These are phyloP conservation scores for Anthrax anthrax DNA, from an alignment of 2,888 invertebrate genomes.

Conservation along the genomic window DNA sequence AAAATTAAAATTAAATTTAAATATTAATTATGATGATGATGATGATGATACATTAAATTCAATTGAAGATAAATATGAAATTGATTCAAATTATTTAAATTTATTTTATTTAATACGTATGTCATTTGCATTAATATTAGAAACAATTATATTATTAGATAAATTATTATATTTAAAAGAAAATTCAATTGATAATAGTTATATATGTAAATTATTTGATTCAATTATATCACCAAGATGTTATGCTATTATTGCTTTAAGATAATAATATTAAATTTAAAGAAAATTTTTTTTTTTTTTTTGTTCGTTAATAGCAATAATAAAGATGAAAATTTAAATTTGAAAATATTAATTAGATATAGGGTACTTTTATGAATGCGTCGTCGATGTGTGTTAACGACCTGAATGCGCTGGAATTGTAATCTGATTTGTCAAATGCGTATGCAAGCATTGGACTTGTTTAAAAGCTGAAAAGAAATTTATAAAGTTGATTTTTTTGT, in stretches of 20 bases:
- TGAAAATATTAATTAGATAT: no score
- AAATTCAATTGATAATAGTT: constrained; percentile 40
- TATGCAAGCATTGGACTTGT: no score
- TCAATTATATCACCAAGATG: constrained; percentile 72
- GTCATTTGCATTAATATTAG: constrained; percentile 64
- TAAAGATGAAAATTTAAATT: no score
- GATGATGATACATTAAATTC: constrained; percentile 24
- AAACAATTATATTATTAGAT: constrained; percentile 69
- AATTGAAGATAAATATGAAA: constrained; percentile 31
- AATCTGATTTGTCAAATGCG: no score
- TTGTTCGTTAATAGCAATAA: no score
- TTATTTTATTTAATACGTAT: constrained; percentile 65
- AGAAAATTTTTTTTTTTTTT: no score
- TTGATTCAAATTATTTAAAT: constrained; percentile 44
- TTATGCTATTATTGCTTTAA: constrained; percentile 54
- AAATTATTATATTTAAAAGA: constrained; percentile 63
- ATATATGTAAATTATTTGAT: constrained; percentile 67
- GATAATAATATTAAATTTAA: constrained; percentile 23
- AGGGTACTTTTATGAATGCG: no score
- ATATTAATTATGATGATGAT: constrained; percentile 34
- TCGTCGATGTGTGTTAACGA: no score
- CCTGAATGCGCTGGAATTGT: no score
- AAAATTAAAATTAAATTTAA: constrained; percentile 34
- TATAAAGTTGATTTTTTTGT: no score
- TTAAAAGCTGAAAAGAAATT: no score